phyloP scores from a whole-genome alignment of 2,888 invertebrate genomes.

The Sinopyrophorus schimmeli region DNA sequence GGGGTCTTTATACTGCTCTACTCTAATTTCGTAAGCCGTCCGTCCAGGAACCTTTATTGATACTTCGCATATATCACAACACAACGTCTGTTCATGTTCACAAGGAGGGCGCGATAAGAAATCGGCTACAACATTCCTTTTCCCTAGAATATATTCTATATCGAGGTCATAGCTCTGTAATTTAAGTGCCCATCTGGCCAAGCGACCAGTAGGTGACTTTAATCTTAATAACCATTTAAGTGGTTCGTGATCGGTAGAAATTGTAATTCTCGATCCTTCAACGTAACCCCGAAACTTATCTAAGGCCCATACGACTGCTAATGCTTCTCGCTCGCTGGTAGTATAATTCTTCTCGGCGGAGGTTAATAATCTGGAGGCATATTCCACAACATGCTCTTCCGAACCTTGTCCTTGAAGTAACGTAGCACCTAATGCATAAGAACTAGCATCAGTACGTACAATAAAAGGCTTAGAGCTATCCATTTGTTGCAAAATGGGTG shows the following conservation, averaged over 20 bases:
- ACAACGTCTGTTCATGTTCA: no score
- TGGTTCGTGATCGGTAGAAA: constrained; percentile 38
- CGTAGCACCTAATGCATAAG: constrained; percentile 15
- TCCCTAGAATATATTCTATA: constrained; percentile 28
- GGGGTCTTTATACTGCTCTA: no score
- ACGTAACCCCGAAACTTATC: constrained; percentile 25
- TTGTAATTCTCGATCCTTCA: constrained; percentile 31
- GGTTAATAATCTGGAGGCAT: constrained; percentile 15
- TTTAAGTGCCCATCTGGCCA: constrained; percentile 34
- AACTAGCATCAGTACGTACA: no score
- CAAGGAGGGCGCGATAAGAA: constrained; percentile 5
- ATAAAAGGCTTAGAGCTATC: no score
- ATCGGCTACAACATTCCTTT: constrained; percentile 18
- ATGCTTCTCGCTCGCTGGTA: constrained; percentile 22
- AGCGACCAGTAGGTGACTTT: constrained; percentile 27
- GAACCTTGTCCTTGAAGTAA: constrained; percentile 10
- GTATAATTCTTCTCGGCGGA: constrained; percentile 22
- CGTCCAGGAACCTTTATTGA: no score
- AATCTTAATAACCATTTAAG: constrained; percentile 27
- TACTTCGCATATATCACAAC: no score
- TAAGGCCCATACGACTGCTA: constrained; percentile 20
- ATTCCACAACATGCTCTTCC: constrained; percentile 17
- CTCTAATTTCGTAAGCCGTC: no score
- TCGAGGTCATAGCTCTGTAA: constrained; percentile 22
- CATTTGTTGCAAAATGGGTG: no score